Percentiles rank a stretch among this genome's conserved stretches.
These are phyloP conservation scores for Syndactyla subalaris DNA, from an alignment of 2,797 vertebrate genomes.

Conservation along the genomic window DNA sequence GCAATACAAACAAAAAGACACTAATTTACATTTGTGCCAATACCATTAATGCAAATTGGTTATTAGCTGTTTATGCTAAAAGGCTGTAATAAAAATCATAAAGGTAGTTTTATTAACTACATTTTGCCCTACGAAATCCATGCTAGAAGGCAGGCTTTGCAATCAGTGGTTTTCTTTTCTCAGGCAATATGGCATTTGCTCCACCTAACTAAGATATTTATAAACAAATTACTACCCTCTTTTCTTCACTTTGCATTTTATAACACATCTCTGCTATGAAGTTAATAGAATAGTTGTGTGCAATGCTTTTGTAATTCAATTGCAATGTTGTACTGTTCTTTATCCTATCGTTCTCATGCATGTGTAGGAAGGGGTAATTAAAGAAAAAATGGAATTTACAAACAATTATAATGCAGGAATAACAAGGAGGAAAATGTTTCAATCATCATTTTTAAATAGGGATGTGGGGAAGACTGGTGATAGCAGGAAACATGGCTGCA, in stretches of 20 bases:
- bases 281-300: conserved; percentile 52
- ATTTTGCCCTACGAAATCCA: conserved; percentile 63
- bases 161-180: conserved; percentile 31
- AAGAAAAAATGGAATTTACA: conserved; percentile 60
- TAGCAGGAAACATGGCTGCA: background rate
- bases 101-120: conserved; percentile 76
- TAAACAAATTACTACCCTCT: conserved; percentile 71
- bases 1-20: conserved; percentile 55
- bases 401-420: conserved; percentile 29
- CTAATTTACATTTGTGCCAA: conserved; percentile 74
- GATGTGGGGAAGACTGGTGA: background rate
- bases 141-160: conserved; percentile 58
- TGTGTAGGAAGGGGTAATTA: conserved; percentile 67
- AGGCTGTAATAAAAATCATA: conserved; percentile 70
- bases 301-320: conserved; percentile 61
- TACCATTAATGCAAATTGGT: conserved; percentile 75
- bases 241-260: conserved; percentile 74
- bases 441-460: background rate
- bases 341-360: conserved; percentile 38
- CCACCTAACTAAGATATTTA: conserved; percentile 74
- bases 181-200: conserved; percentile 56
- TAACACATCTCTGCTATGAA: conserved; percentile 58
- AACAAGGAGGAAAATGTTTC: conserved; percentile 38
- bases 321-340: conserved; percentile 46
- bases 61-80: conserved; percentile 76